Evolutionary conservation across 2,797 vertebrate species (phyloP).

Genomic region (Danio kyathit): DNA sequence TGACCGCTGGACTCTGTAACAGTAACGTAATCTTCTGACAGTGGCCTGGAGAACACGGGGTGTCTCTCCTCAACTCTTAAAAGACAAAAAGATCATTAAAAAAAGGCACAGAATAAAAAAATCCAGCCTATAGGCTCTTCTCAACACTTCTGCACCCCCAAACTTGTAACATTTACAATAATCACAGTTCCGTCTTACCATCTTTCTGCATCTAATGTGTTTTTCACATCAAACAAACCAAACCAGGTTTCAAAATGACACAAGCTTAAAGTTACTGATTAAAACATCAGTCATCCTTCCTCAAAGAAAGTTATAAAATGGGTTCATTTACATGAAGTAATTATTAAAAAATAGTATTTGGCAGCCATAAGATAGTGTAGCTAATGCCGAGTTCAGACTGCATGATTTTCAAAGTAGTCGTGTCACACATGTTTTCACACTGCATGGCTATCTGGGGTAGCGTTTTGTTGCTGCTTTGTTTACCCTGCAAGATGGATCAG

Average conservation of each 20-base stretch:
- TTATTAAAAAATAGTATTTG: no score
- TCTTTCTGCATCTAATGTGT: not conserved
- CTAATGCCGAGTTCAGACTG: no score
- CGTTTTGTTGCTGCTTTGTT: no score
- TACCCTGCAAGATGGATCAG: no score
- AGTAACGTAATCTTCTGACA: constrained; percentile 88
- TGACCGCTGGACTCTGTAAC: constrained; percentile 87
- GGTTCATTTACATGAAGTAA: not conserved
- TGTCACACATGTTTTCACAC: no score
- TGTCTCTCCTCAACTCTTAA: constrained; percentile 59
- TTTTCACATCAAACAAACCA: not conserved
- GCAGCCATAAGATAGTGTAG: no score
- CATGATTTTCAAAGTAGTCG: no score
- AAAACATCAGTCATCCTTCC: not conserved
- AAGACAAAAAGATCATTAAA: not conserved
- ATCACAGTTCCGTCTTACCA: not conserved
- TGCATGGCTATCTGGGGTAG: no score
- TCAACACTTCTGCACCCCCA: not conserved
- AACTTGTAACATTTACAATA: not conserved
- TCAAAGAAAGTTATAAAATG: not conserved
- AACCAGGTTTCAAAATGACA: not conserved
- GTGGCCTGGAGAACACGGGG: constrained; percentile 70
- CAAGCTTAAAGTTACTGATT: not conserved
- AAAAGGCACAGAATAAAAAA: not conserved
- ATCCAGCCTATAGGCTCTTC: not conserved